phyloP scores from a whole-genome alignment of 2,113 vertebrate species.

The Cyanocitta stelleri region DNA sequence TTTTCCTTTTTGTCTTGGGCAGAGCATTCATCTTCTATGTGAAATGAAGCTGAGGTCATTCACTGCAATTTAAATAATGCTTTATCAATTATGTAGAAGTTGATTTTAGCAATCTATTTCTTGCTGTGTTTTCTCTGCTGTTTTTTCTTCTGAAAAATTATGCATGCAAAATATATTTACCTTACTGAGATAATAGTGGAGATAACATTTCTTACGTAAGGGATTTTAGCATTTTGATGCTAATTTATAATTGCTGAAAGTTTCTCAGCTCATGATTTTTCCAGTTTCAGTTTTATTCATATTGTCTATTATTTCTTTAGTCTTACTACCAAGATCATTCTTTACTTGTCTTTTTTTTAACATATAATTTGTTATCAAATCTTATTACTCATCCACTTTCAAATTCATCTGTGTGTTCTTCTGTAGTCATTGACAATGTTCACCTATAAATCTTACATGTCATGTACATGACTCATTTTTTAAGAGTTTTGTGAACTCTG shows the following conservation, averaged over 20 bases:
- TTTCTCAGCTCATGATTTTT: neutral
- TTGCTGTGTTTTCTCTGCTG: neutral
- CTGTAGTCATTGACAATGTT: neutral
- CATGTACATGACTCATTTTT: neutral
- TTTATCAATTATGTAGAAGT: neutral
- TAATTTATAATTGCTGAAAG: neutral
- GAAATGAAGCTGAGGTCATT: neutral
- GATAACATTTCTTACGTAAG: neutral
- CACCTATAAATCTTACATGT: neutral
- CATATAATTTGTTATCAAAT: neutral
- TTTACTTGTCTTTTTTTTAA: neutral
- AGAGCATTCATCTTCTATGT: neutral
- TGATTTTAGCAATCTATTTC: neutral
- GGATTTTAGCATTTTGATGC: neutral
- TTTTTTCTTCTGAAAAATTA: neutral
- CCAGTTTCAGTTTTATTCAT: neutral
- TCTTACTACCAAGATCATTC: neutral
- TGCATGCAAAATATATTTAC: neutral
- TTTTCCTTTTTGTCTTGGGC: neutral
- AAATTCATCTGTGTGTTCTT: neutral
- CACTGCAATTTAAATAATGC: neutral
- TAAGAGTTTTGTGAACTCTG: neutral
- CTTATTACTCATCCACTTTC: neutral
- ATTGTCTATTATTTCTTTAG: neutral
- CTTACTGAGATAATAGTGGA: neutral